Evolutionary conservation across 2,113 vertebrate species (phyloP).

Genomic region (Sitta europaea): DNA sequence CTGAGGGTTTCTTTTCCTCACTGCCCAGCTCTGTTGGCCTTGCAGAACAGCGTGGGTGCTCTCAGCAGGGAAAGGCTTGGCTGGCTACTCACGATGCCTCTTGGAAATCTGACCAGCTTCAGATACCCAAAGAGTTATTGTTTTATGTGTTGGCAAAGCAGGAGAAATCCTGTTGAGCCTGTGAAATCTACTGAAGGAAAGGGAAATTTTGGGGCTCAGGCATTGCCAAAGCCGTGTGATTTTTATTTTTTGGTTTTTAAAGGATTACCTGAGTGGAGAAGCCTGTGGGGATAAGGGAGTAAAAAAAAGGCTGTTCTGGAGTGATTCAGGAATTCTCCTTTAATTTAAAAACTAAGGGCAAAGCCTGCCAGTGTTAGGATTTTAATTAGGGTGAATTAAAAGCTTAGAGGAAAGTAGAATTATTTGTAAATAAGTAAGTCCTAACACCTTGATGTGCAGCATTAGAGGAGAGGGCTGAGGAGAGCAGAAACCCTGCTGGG

Average conservation of each 20-base stretch:
- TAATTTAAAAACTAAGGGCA: not conserved
- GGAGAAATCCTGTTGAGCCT: not conserved
- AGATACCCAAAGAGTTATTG: not conserved
- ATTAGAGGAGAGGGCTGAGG: not conserved
- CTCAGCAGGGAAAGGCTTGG: no score
- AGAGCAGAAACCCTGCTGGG: not conserved
- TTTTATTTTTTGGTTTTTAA: no score
- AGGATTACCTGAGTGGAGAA: not conserved
- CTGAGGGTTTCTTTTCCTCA: not conserved
- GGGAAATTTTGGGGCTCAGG: not conserved
- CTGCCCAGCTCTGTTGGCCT: not conserved
- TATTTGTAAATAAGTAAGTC: not conserved
- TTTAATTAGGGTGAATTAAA: not conserved
- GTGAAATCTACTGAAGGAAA: not conserved
- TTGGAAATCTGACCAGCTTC: not conserved
- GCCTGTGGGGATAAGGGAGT: not conserved
- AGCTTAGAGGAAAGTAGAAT: not conserved
- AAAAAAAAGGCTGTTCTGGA: not conserved
- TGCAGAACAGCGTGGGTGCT: not conserved
- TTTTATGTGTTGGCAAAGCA: not conserved
- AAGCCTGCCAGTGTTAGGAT: not conserved
- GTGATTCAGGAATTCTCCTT: no score
- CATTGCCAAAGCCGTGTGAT: accelerated
- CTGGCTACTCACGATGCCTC: no score
- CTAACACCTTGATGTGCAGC: not conserved